Percentiles rank a stretch among this genome's conserved stretches.
Evolutionary conservation across 2,113 vertebrate genomes (phyloP).

Genomic region (Gadus chalcogrammus): DNA sequence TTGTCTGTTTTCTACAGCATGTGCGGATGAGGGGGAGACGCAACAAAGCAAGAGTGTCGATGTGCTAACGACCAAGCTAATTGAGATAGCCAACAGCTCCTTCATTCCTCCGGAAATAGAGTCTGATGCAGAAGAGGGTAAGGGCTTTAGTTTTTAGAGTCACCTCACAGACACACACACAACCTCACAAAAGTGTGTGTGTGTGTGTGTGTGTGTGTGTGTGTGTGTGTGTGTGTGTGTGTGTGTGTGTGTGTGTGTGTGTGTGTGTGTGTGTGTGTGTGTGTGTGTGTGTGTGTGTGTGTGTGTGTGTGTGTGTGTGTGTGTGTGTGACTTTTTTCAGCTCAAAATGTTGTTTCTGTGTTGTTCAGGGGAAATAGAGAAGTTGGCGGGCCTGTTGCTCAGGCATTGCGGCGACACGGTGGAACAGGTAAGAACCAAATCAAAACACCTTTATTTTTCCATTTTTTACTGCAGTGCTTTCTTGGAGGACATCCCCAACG

Average conservation of each 20-base stretch:
- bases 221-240: too few relatives aligned
- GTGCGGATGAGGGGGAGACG: neutral
- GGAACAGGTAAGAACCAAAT: slow-evolving; percentile 64
- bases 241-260: too few relatives aligned
- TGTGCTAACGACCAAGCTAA: slow-evolving; percentile 22
- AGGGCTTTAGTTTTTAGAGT: neutral
- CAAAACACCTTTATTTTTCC: too few relatives aligned
- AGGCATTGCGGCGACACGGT: slow-evolving; percentile 71
- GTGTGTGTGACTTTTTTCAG: neutral
- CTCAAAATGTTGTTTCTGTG: slow-evolving; percentile 31
- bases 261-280: too few relatives aligned
- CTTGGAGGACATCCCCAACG: too few relatives aligned
- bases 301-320: too few relatives aligned
- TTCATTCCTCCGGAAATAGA: slow-evolving; percentile 26
- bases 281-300: too few relatives aligned
- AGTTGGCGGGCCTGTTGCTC: slow-evolving; percentile 76
- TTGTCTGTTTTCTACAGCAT: neutral
- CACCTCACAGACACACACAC: too few relatives aligned
- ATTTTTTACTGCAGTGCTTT: too few relatives aligned
- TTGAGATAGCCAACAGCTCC: slow-evolving; percentile 43
- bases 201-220: too few relatives aligned
- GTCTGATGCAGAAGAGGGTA: slow-evolving; percentile 28
- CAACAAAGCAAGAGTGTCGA: slow-evolving; percentile 5
- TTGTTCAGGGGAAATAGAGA: slow-evolving; percentile 59
- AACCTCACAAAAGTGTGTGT: too few relatives aligned